phyloP scores from a whole-genome alignment of 2,888 invertebrate genomes.

The Sepiola atlantica region DNA sequence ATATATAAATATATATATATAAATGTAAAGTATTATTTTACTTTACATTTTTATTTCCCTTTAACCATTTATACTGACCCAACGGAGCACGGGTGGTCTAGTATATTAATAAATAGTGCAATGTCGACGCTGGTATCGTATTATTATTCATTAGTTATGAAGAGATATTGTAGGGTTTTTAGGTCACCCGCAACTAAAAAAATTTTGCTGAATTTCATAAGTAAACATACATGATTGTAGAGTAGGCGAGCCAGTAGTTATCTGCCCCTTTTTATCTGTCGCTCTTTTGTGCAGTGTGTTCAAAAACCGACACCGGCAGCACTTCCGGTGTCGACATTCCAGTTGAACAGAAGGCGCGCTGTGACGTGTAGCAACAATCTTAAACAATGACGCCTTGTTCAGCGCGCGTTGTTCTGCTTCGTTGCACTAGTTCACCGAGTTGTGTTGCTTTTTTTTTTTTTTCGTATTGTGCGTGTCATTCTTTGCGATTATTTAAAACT shows the following conservation, averaged over 20 bases:
- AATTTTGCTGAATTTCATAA: too few species aligned
- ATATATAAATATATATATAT: too few species aligned
- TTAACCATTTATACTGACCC: too few species aligned
- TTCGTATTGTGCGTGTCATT: background rate
- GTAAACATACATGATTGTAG: background rate
- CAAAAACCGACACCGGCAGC: background rate
- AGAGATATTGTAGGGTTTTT: too few species aligned
- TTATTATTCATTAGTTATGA: too few species aligned
- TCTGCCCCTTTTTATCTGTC: background rate
- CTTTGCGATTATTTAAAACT: background rate
- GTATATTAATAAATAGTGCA: too few species aligned
- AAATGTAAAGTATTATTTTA: too few species aligned
- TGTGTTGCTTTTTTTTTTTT: background rate
- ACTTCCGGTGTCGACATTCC: background rate
- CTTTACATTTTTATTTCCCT: too few species aligned
- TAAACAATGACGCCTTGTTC: background rate
- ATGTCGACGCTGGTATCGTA: too few species aligned
- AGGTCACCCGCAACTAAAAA: too few species aligned
- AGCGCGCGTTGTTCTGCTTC: background rate
- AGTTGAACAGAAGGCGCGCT: background rate
- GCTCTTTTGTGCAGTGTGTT: background rate
- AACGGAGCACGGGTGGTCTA: too few species aligned
- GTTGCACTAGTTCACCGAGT: background rate
- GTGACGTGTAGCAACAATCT: conserved; percentile 11
- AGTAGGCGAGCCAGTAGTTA: background rate